A percentile compares a stretch with the other conserved stretches of the same genome.
phyloP scores from a whole-genome alignment of 2,797 vertebrate species.

The Anguilla obscura region DNA sequence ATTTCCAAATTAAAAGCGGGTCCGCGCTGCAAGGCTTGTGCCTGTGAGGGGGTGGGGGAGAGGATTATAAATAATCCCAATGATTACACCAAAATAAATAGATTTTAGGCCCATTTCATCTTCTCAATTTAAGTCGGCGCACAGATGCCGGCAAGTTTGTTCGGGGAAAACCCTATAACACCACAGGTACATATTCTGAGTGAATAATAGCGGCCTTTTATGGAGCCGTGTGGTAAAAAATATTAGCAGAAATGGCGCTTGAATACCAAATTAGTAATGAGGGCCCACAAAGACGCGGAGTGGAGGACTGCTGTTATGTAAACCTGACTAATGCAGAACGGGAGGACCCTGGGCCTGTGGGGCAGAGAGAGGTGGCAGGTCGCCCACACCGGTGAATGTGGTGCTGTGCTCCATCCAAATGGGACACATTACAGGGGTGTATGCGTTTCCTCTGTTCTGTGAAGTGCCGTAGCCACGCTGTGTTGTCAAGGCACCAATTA shows the following conservation, averaged over 20 bases:
- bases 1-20: slow-evolving; percentile 79
- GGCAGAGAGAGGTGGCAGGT: background rate
- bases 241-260: background rate
- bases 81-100: slow-evolving; percentile 91
- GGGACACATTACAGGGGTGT: background rate
- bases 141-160: slow-evolving; percentile 66
- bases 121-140: slow-evolving; percentile 65
- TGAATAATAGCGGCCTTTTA: slow-evolving; percentile 29
- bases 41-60: slow-evolving; percentile 39
- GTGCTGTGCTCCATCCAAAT: background rate
- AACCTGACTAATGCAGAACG: background rate
- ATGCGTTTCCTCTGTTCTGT: slow-evolving; percentile 16
- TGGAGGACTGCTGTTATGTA: background rate
- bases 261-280: background rate
- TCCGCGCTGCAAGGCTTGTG: slow-evolving; percentile 67
- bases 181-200: slow-evolving; percentile 48
- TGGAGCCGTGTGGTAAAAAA: background rate
- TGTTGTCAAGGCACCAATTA: background rate
- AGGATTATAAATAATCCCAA: slow-evolving; percentile 86
- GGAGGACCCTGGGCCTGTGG: slow-evolving; percentile 8
- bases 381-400: background rate
- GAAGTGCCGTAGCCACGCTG: background rate
- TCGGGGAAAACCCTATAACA: slow-evolving; percentile 46
- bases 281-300: background rate
- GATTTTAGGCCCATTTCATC: slow-evolving; percentile 68